Conservation (phyloP, 2,888 invertebrate genomes). For the Ophion ventricosus region DNA sequence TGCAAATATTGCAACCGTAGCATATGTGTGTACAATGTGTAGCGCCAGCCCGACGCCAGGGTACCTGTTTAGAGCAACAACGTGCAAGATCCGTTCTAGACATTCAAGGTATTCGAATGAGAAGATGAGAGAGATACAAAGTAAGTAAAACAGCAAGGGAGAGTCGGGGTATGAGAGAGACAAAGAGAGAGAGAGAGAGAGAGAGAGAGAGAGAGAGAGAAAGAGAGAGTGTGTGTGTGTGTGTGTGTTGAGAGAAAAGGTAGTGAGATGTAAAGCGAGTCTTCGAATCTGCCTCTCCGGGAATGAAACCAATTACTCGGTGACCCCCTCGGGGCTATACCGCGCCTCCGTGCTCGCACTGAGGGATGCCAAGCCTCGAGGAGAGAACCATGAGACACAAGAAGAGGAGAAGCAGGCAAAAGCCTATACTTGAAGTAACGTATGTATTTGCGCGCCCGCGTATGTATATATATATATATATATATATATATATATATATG, state of each 20-base stretch:
- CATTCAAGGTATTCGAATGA: slow-evolving; percentile 40
- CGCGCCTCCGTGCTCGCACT: slow-evolving; percentile 65
- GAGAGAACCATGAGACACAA: slow-evolving; percentile 61
- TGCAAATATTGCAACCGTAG: slow-evolving; percentile 62
- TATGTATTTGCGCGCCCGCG: not conserved
- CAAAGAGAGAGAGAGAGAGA: slow-evolving; percentile 8
- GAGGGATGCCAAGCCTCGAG: slow-evolving; percentile 65
- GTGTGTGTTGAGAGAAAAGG: slow-evolving; percentile 29
- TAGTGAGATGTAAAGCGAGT: slow-evolving; percentile 57
- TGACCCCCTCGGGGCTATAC: slow-evolving; percentile 78
- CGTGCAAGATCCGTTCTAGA: slow-evolving; percentile 57
- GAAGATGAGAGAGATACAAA: slow-evolving; percentile 20
- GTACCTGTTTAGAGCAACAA: slow-evolving; percentile 64
- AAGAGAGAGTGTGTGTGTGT: not conserved
- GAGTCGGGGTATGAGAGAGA: slow-evolving; percentile 27
- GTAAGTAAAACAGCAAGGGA: slow-evolving; percentile 26
- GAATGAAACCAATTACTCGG: slow-evolving; percentile 83
- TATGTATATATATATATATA: not conserved
- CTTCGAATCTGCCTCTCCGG: slow-evolving; percentile 79
- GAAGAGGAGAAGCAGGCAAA: slow-evolving; percentile 58
- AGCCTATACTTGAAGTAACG: slow-evolving; percentile 55
- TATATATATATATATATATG: slow-evolving; percentile 1
- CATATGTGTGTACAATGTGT: slow-evolving; percentile 27
- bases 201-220: slow-evolving; percentile 11
- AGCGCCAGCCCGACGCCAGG: slow-evolving; percentile 52